phyloP scores from a whole-genome alignment of 2,797 vertebrate genomes.

The Coendou prehensilis region DNA sequence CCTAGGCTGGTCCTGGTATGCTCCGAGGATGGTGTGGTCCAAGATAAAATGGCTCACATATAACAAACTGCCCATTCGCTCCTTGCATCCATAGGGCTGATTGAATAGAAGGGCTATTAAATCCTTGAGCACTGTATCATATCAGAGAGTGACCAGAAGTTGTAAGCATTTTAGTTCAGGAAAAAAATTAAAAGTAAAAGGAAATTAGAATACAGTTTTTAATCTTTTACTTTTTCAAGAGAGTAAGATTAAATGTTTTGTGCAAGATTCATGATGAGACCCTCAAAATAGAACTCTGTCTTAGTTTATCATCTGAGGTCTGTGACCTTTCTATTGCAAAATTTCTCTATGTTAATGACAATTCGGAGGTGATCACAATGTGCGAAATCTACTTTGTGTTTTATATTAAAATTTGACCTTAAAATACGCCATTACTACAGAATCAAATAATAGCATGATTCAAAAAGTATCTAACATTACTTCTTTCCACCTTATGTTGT shows the following conservation, averaged over 20 bases:
- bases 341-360: neutral
- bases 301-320: neutral
- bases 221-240: neutral
- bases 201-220: neutral
- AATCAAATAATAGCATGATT: neutral
- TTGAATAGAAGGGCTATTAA: neutral
- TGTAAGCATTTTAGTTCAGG: neutral
- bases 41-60: fast-evolving
- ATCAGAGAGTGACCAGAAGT: neutral
- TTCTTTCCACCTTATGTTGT: neutral
- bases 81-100: neutral
- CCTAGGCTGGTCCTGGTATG: neutral
- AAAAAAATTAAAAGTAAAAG: neutral
- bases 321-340: neutral
- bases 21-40: neutral
- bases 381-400: neutral
- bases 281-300: neutral
- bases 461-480: neutral
- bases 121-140: neutral
- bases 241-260: neutral
- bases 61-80: neutral
- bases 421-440: neutral
- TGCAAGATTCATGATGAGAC: neutral
- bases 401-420: slow-evolving; percentile 3
- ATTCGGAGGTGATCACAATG: neutral